These are phyloP conservation scores for Frankliniella fusca DNA, from an alignment of 2,888 invertebrate genomes.

Conservation along the genomic window DNA sequence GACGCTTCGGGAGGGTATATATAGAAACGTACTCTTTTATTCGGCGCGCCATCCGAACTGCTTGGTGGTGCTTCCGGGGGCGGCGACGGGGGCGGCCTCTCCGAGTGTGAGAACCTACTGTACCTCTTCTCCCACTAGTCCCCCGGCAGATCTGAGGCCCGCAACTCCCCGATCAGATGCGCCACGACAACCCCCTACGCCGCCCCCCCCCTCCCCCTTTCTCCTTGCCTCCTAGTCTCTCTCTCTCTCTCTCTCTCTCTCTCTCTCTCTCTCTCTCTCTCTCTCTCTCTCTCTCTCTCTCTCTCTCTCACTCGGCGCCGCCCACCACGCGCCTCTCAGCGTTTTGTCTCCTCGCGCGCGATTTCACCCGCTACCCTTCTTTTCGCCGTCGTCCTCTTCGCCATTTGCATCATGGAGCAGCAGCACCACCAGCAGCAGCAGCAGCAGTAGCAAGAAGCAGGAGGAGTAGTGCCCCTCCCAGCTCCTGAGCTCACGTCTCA, in stretches of 20 bases:
- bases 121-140: not conserved
- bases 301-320: not conserved
- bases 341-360: not conserved
- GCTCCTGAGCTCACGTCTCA: not conserved
- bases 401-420: not conserved
- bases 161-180: not conserved
- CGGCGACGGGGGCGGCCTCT: not conserved
- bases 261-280: not conserved
- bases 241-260: not conserved
- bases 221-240: not conserved
- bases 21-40: not conserved
- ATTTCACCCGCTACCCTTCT: not conserved
- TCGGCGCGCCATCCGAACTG: not conserved
- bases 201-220: not conserved
- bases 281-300: not conserved
- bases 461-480: too few relatives aligned
- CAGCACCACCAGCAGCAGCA: not conserved
- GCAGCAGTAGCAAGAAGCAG: not conserved
- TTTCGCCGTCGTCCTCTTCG: not conserved
- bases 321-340: not conserved
- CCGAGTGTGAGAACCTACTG: not conserved
- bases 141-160: not conserved
- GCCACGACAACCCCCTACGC: not conserved
- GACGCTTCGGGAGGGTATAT: not conserved
- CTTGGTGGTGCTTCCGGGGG: not conserved